Percentiles rank a stretch among this genome's conserved stretches.
These are phyloP conservation scores for Aricia agestis DNA, from an alignment of 1,140 invertebrate genomes.

Conservation along the genomic window DNA sequence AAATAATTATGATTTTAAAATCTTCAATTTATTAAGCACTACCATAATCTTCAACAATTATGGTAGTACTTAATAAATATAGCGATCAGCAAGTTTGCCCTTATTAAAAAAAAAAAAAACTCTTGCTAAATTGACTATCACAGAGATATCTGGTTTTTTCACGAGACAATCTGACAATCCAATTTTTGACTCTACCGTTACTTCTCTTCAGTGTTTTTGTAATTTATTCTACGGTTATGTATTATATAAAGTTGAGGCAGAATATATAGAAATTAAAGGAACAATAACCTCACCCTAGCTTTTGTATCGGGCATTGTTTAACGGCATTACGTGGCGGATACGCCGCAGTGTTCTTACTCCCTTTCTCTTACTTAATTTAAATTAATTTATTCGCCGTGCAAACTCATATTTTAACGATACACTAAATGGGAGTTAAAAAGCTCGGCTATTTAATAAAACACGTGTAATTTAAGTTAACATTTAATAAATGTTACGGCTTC, in stretches of 20 bases:
- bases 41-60: too few relatives aligned
- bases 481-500: slow-evolving; percentile 10
- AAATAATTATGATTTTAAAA: too few relatives aligned
- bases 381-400: slow-evolving; percentile 62
- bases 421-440: slow-evolving; percentile 18
- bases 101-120: too few relatives aligned
- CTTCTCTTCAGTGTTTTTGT: neutral
- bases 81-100: too few relatives aligned
- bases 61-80: too few relatives aligned
- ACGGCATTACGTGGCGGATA: slow-evolving; percentile 54
- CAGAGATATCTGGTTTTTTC: too few relatives aligned
- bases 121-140: too few relatives aligned
- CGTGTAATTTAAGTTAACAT: slow-evolving; percentile 14
- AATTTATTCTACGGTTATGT: neutral
- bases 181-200: too few relatives aligned
- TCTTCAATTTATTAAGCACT: too few relatives aligned
- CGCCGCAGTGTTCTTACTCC: slow-evolving; percentile 60
- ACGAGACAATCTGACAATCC: too few relatives aligned
- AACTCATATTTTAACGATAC: slow-evolving; percentile 25
- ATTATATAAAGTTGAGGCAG: neutral
- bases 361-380: slow-evolving; percentile 66
- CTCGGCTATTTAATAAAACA: slow-evolving; percentile 11
- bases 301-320: slow-evolving; percentile 62
- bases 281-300: slow-evolving; percentile 53
- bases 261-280: slow-evolving; percentile 40